A percentile compares a stretch with the other conserved stretches of the same genome.
These are phyloP conservation scores for Hapalemur alaotrensis DNA, from an alignment of 2,797 vertebrate species.

Conservation along the genomic window DNA sequence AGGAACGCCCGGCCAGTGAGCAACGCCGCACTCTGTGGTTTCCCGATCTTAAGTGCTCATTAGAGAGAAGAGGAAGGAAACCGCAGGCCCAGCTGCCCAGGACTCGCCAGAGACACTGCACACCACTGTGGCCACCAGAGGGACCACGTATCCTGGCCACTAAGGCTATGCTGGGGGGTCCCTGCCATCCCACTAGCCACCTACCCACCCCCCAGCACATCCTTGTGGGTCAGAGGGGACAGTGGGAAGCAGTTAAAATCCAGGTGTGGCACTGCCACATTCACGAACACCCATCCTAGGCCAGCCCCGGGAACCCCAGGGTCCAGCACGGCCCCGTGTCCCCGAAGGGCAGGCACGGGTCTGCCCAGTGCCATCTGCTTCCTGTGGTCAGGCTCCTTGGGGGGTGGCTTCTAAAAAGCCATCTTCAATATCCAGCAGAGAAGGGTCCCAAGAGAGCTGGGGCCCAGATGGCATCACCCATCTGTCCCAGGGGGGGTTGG, in stretches of 20 bases:
- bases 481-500: not conserved
- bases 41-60: not conserved
- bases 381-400: accelerated
- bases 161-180: not conserved
- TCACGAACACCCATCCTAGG: accelerated
- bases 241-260: not conserved
- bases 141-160: not conserved
- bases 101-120: not conserved
- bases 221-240: not conserved
- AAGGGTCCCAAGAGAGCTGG: not conserved
- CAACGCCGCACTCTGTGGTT: not conserved
- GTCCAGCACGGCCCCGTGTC: accelerated
- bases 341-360: not conserved
- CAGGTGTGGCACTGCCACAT: accelerated
- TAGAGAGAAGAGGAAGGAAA: not conserved
- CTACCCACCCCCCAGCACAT: not conserved
- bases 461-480: not conserved
- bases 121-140: not conserved
- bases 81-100: not conserved
- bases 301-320: accelerated
- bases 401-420: not conserved
- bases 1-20: not conserved
- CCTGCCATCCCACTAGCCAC: accelerated
- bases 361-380: not conserved
- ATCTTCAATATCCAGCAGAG: not conserved